Base-by-base conservation (phyloP, 2,888 invertebrate genomes). In the Nemurella pictetii region DNA sequence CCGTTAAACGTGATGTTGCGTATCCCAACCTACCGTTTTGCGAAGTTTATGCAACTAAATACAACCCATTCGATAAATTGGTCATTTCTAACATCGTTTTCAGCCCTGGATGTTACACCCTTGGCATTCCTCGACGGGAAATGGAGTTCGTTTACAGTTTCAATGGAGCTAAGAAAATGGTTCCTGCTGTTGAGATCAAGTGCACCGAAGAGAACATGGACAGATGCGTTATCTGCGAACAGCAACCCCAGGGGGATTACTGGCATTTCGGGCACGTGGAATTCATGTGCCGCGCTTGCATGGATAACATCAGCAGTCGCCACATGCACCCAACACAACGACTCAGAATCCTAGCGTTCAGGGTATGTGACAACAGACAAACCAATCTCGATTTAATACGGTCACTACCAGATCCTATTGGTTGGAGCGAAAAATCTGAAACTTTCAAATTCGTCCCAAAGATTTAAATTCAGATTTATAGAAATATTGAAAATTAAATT, bases 221-320 rank as follows among this genome's bases (percentile, higher is more conserved):
- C 86, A 85, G 87, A 35, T 92, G 92, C 86, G 88, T 88, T 74
- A 88, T 90, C 86, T 92, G 92, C 86, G 88, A 89, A 0, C 87
- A 88, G 86, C 87, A 89, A 74, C 91, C 91, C 78, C 84, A 88
- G 20, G 91, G 91, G 0, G 92, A 92, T 89, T 92, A 92, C 87
- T 92, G 92, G 92, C 91, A 92, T 30, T 83, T 73, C 74, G 73
- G 81, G 84, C 88, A 89, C 84, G 86, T 87, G 0, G 87, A 88
- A 28, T 92, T 90, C 86, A 88, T 92, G 73, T 92, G 92, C 85
- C 89, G 91, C 85, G 84, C 87, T 15, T 92, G 92, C 86, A 91
- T 91, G 91, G 91, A 91, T 87, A 89, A 12, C 20, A 26, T 1
- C 29, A 32, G n/a, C 28, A 25, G 20, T 0, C 28, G 29, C 2